Base-by-base conservation (phyloP, 1,140 invertebrate genomes). In the Dolichoris vasculosae region DNA sequence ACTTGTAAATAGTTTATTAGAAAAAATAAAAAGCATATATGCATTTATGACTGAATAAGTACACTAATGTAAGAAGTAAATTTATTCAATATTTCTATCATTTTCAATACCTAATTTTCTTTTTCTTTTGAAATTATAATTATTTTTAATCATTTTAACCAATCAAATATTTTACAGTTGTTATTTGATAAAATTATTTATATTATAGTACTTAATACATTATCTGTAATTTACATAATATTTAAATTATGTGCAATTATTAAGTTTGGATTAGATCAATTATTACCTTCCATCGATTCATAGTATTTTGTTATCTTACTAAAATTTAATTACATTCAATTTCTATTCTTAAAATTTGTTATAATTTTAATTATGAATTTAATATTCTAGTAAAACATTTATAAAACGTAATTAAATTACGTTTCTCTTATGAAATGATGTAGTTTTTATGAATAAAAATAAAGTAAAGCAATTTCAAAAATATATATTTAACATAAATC, bases 11-110 rank as follows among this genome's bases (percentile, higher is more conserved):
- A 86, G 35, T 35, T 63, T 64, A 35, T 76, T 51, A 46, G 38
- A 80, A 63, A 48, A n/a, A 64, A 67, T 59, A n/a, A 73, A 64
- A 20, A 67, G 59, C 77, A 78, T 23, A 43, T 13, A 46, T 30
- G 69, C 78, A 85, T 85, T 85, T 85, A 48, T 71, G 51, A 85
- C 51, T 75, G 67, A 80, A 84, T 78, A 84, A 78, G 77, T 55
- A 40, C 30, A 79, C 4, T 11, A 23, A 43, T 26, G 40, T 48
- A 46, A 83, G 30, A 76, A 43, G 11, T 43, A 75, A 46, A 7
- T n/a, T 55, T 35, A 32, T 77, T 79, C 0, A 26, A 63, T 8
- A 26, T 43, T 73, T 73, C 9, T 43, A 43, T 73, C 43, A 8
- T n/a, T 43, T 73, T 73, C 0, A 73, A 43, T 13, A n/a, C 69